Conservation (phyloP, 2,113 vertebrate genomes). For the Ammodytes marinus region DNA sequence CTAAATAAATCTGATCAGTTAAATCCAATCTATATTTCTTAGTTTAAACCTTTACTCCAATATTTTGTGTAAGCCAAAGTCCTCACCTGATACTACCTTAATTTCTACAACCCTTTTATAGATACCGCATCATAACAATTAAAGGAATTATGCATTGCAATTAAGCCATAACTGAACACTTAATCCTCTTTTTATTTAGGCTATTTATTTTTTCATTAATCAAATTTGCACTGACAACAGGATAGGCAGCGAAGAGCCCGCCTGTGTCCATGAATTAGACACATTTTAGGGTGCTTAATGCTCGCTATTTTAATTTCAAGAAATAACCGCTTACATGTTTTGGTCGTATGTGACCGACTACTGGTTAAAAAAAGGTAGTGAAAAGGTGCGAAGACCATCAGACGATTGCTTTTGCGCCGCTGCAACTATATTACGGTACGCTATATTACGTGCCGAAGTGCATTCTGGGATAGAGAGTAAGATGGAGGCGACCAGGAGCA, state of each 20-base stretch:
- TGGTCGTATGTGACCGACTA: background rate
- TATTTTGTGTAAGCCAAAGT: too few species aligned
- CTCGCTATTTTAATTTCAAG: background rate
- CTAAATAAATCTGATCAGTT: background rate
- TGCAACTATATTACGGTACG: conserved; percentile 38
- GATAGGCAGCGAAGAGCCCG: too few species aligned
- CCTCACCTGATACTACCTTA: too few species aligned
- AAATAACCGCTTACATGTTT: too few species aligned
- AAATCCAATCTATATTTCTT: background rate
- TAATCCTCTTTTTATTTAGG: too few species aligned
- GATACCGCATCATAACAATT: too few species aligned
- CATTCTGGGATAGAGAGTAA: conserved; percentile 73
- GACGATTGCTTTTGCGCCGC: background rate
- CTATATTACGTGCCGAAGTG: conserved; percentile 43
- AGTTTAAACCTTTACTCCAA: too few species aligned
- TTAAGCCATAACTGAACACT: too few species aligned
- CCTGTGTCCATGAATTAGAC: background rate
- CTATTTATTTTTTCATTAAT: too few species aligned
- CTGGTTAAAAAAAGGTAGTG: background rate
- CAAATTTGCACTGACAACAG: too few species aligned
- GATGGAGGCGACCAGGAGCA: conserved; percentile 62
- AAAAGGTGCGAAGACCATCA: background rate
- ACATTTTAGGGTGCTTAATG: background rate
- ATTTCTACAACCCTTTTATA: too few species aligned
- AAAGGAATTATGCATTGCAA: too few species aligned